Conservation (phyloP, 2,797 vertebrate genomes). For the Apogon talboti region DNA sequence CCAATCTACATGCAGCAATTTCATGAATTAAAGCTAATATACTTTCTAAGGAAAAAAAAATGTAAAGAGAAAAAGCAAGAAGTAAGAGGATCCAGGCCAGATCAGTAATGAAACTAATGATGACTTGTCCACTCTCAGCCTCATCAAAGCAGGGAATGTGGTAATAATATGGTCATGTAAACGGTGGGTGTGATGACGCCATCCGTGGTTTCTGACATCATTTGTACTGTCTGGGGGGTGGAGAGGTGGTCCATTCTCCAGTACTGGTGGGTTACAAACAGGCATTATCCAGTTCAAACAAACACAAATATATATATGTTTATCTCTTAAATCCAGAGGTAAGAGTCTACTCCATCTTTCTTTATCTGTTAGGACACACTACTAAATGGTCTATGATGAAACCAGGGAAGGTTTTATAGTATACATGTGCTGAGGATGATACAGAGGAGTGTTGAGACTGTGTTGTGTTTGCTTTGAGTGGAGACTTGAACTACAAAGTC, state of each 20-base stretch:
- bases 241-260: too few relatives aligned
- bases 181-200: background rate
- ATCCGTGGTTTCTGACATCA: background rate
- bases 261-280: too few relatives aligned
- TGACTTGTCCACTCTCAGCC: too few relatives aligned
- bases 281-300: too few relatives aligned
- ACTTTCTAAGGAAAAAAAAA: too few relatives aligned
- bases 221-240: background rate
- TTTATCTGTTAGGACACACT: background rate
- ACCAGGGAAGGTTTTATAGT: background rate
- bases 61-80: too few relatives aligned
- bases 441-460: background rate
- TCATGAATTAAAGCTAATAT: too few relatives aligned
- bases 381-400: background rate
- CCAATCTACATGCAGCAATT: too few relatives aligned
- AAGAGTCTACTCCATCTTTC: background rate
- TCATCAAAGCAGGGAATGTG: background rate
- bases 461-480: background rate
- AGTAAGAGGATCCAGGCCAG: conserved; percentile 3
- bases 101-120: conserved; percentile 26
- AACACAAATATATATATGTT: background rate
- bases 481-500: background rate
- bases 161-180: background rate
- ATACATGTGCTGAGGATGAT: background rate
- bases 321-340: background rate